phyloP scores from a whole-genome alignment of 2,113 vertebrate species.

The Antechinus stuartii region DNA sequence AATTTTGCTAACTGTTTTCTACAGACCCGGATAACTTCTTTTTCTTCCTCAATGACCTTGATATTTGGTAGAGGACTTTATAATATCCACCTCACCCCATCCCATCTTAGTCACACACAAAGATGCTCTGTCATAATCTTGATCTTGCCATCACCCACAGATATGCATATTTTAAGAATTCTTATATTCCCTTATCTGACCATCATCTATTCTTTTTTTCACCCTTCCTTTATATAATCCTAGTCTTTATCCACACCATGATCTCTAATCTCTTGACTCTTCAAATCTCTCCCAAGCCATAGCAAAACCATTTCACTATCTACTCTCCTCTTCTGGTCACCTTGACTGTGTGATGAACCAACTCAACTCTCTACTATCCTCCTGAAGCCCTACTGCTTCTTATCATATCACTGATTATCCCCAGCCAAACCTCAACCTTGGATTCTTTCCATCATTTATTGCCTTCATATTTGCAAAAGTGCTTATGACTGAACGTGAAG shows the following conservation, averaged over 20 bases:
- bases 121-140: no score
- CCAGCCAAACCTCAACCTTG: not conserved
- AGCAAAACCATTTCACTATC: not conserved
- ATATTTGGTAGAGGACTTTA: no score
- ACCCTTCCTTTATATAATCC: not conserved
- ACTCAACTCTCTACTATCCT: not conserved
- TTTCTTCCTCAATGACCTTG: no score
- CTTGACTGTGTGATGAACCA: not conserved
- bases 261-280: not conserved
- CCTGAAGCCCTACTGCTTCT: not conserved
- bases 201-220: no score
- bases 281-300: not conserved
- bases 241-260: not conserved
- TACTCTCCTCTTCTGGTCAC: not conserved
- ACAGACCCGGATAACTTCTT: no score
- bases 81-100: no score
- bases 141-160: no score
- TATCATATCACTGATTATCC: not conserved
- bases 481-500: not conserved
- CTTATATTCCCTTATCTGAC: no score
- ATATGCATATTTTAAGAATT: no score
- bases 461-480: not conserved
- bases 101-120: no score
- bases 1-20: no score
- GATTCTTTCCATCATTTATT: not conserved